Evolutionary conservation across 2,797 vertebrate species (phyloP).

Genomic region (Sebastolobus alascanus): DNA sequence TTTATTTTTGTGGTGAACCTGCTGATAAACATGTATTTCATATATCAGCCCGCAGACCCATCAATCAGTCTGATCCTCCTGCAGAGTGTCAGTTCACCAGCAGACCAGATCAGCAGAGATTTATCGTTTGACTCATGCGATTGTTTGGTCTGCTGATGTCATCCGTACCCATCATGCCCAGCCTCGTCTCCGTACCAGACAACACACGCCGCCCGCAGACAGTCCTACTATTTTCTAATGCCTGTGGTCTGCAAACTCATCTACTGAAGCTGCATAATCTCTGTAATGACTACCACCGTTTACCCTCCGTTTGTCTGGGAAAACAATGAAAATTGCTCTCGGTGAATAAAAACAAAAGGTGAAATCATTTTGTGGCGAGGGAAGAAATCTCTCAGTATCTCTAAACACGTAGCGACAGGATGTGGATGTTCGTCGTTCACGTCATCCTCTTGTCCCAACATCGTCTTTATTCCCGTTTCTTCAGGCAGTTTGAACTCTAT

Average conservation of each 20-base stretch:
- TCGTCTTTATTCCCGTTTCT: not conserved
- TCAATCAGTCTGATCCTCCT: not conserved
- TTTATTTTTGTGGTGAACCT: not conserved
- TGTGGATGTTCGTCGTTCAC: not conserved
- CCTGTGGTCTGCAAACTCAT: constrained; percentile 37
- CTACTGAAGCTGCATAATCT: constrained; percentile 9
- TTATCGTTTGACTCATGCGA: constrained; percentile 32
- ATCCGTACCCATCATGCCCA: constrained; percentile 47
- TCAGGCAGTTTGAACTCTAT: not conserved
- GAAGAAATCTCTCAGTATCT: not conserved
- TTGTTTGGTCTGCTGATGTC: constrained; percentile 47
- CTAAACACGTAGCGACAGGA: not conserved
- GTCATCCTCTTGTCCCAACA: not conserved
- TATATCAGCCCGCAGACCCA: not conserved
- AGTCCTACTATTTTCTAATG: constrained; percentile 20
- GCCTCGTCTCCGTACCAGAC: constrained; percentile 41
- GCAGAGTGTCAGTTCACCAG: not conserved
- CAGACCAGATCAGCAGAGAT: not conserved
- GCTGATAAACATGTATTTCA: not conserved
- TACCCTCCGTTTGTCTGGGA: constrained; percentile 29
- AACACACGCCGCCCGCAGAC: constrained; percentile 38
- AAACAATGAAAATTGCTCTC: constrained; percentile 30
- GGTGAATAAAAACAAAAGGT: constrained; percentile 34
- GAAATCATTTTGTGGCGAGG: constrained; percentile 28
- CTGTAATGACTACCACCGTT: constrained; percentile 35